A percentile compares a stretch with the other conserved stretches of the same genome.
Conservation (phyloP, 2,113 vertebrate genomes). For the Hymenochirus boettgeri region DNA sequence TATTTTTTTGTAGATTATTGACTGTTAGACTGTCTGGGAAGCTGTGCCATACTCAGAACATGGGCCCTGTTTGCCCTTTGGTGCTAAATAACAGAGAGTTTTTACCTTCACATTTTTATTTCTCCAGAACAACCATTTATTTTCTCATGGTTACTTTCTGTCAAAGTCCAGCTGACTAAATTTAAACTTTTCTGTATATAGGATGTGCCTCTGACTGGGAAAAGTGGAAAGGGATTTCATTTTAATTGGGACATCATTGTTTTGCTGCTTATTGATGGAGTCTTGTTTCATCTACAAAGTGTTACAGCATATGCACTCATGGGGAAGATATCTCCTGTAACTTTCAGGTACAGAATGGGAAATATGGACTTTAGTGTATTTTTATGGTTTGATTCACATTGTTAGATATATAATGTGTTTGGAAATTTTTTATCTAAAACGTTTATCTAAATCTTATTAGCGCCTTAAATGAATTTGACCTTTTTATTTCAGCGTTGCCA, state of each 20-base stretch:
- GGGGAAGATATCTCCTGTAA: conserved; percentile 92
- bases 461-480: background rate
- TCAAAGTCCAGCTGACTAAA: too few relatives aligned
- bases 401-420: too few relatives aligned
- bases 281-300: conserved; percentile 90
- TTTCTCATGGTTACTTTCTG: too few relatives aligned
- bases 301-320: conserved; percentile 92
- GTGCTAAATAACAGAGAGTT: too few relatives aligned
- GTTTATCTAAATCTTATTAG: too few relatives aligned
- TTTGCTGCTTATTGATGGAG: conserved; percentile 80
- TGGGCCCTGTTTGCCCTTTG: too few relatives aligned
- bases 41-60: too few relatives aligned
- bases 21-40: too few relatives aligned
- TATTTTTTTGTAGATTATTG: too few relatives aligned
- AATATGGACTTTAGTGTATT: background rate
- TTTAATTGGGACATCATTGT: conserved; percentile 77
- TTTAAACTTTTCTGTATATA: conserved; percentile 39
- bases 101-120: too few relatives aligned
- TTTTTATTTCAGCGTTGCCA: conserved; percentile 78
- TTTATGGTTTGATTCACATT: background rate
- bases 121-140: too few relatives aligned
- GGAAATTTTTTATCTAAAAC: too few relatives aligned
- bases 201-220: conserved; percentile 73
- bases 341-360: conserved; percentile 94
- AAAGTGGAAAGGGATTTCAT: conserved; percentile 67